Evolutionary conservation across 2,888 invertebrate genomes (phyloP).

Genomic region (Drosophila mettleri): DNA sequence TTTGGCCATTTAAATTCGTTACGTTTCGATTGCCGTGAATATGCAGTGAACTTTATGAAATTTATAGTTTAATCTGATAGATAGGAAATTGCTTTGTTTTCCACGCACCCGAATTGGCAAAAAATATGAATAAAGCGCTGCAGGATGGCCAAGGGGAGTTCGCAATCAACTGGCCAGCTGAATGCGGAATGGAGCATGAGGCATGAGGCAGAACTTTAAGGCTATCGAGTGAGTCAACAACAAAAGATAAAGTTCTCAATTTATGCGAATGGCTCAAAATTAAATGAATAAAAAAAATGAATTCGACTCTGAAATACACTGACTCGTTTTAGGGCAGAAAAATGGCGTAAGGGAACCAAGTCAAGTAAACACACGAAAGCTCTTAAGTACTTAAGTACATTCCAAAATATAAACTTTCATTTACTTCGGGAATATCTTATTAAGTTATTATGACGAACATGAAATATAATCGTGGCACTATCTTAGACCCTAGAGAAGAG

Average conservation of each 20-base stretch:
- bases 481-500: not conserved
- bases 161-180: constrained; percentile 15
- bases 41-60: constrained; percentile 79
- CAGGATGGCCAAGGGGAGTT: not conserved
- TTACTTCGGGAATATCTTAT: not conserved
- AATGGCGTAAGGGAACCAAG: no score
- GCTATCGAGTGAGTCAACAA: constrained; percentile 49
- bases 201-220: constrained; percentile 44
- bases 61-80: constrained; percentile 80
- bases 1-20: constrained; percentile 79
- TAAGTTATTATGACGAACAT: not conserved
- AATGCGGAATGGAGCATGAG: not conserved
- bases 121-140: constrained; percentile 35
- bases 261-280: constrained; percentile 35
- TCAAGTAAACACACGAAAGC: not conserved
- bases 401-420: not conserved
- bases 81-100: constrained; percentile 79
- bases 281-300: not conserved
- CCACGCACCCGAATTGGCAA: constrained; percentile 49
- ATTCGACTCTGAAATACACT: constrained; percentile 15
- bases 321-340: no score
- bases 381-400: not conserved
- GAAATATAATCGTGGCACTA: not conserved
- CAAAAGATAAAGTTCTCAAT: constrained; percentile 58
- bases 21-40: constrained; percentile 80